Conservation (phyloP, 2,797 vertebrate genomes). For the Atherinosoma microstoma region DNA sequence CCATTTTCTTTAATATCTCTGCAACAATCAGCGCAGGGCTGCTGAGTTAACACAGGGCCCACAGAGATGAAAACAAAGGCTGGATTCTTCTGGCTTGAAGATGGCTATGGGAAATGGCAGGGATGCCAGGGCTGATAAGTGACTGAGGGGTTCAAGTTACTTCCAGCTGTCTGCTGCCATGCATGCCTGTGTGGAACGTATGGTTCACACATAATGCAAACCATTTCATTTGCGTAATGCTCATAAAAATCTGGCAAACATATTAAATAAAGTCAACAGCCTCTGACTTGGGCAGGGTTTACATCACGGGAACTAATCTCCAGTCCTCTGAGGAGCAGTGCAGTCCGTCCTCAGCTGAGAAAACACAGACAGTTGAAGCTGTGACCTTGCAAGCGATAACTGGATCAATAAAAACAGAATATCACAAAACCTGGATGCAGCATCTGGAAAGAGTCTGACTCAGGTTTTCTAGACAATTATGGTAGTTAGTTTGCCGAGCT, state of each 20-base stretch:
- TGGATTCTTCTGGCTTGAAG: constrained; percentile 81
- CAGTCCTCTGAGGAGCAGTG: constrained; percentile 56
- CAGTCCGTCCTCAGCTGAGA: constrained; percentile 80
- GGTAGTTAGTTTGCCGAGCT: constrained; percentile 42
- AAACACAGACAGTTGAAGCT: constrained; percentile 75
- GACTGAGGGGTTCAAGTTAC: constrained; percentile 83
- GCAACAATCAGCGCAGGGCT: constrained; percentile 79
- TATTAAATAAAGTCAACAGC: constrained; percentile 82
- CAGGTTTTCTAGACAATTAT: constrained; percentile 56
- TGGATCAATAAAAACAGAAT: constrained; percentile 76
- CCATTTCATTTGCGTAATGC: constrained; percentile 80
- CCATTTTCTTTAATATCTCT: constrained; percentile 84
- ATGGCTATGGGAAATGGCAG: constrained; percentile 84
- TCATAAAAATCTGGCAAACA: constrained; percentile 75
- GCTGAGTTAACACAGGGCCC: constrained; percentile 83
- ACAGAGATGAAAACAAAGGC: constrained; percentile 83
- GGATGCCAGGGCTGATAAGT: constrained; percentile 84
- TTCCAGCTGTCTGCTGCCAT: constrained; percentile 84
- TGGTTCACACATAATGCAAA: constrained; percentile 80
- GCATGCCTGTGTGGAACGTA: constrained; percentile 76
- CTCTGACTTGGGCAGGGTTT: constrained; percentile 71
- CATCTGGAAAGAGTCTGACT: constrained; percentile 67
- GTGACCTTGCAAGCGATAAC: constrained; percentile 65
- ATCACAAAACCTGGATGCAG: constrained; percentile 54
- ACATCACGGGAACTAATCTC: constrained; percentile 77